These are phyloP conservation scores for Gymnothorax reevesii DNA, from an alignment of 2,797 vertebrate species.

Conservation along the genomic window DNA sequence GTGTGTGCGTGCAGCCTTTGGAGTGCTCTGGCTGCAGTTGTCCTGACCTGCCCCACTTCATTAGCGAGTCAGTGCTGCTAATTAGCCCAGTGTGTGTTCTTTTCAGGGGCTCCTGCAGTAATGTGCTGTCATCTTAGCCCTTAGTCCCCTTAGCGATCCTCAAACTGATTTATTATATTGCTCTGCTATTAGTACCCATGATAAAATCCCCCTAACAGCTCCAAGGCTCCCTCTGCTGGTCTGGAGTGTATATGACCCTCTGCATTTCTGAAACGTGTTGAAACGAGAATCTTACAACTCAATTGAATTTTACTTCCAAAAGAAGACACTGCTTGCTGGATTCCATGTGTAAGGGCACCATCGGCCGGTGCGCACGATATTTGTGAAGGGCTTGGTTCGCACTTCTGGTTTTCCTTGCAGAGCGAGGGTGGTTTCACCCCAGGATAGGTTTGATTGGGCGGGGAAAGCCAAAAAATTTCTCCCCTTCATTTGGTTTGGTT, in stretches of 20 bases:
- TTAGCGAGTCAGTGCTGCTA: neutral
- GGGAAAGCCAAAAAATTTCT: no score
- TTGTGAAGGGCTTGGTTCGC: no score
- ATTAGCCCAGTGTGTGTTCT: neutral
- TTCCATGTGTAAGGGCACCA: no score
- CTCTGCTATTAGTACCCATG: neutral
- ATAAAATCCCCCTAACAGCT: neutral
- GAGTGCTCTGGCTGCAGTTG: neutral
- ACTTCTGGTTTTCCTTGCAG: neutral
- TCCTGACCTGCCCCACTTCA: neutral
- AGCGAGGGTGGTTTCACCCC: no score
- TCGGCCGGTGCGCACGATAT: no score
- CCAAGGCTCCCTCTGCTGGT: slow-evolving; percentile 8
- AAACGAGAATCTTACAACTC: no score
- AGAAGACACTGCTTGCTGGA: no score
- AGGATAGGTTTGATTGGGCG: no score
- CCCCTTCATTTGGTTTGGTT: no score
- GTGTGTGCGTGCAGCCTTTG: no score
- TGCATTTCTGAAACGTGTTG: no score
- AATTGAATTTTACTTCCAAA: no score
- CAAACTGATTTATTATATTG: neutral
- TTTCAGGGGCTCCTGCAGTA: neutral
- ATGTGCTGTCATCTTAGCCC: neutral
- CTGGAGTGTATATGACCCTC: neutral
- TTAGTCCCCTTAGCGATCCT: neutral